Evolutionary conservation across 1,140 invertebrate genomes (phyloP).

Genomic region (Drosophila melanica): DNA sequence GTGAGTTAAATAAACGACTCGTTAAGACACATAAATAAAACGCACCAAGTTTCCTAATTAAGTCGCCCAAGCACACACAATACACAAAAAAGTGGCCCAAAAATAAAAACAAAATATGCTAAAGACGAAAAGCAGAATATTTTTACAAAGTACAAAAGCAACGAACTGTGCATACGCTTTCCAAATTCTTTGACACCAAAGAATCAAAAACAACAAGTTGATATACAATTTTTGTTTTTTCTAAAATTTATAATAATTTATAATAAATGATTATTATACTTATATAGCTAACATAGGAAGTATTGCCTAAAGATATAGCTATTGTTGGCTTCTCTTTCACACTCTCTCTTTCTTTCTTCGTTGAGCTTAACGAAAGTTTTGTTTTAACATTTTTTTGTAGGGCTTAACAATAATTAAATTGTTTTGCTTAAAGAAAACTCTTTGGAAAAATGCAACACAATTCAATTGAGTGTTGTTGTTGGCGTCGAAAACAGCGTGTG

Average conservation of each 20-base stretch:
- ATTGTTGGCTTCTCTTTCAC: no score
- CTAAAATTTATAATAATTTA: no score
- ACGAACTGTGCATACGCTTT: constrained; percentile 2
- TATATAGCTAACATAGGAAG: no score
- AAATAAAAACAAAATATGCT: constrained; percentile 55
- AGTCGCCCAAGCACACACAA: constrained; percentile 54
- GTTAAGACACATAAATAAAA: constrained; percentile 81
- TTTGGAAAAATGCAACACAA: constrained; percentile 23
- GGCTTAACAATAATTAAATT: constrained; percentile 19
- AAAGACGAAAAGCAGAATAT: constrained; percentile 22
- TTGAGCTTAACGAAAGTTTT: not conserved
- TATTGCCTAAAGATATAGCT: no score
- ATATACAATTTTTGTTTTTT: no score
- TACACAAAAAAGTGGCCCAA: constrained; percentile 35
- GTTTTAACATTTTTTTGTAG: not conserved
- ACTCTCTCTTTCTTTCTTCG: not conserved
- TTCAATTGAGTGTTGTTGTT: constrained; percentile 31
- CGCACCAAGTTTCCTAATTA: constrained; percentile 77
- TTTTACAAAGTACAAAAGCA: constrained; percentile 1
- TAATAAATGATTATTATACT: no score
- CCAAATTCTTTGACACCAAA: not conserved
- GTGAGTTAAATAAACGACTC: constrained; percentile 77
- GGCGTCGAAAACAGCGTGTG: constrained; percentile 39
- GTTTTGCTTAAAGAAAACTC: constrained; percentile 2
- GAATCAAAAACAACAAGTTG: no score